Evolutionary conservation across 2,888 invertebrate genomes (phyloP), one percentile per base, ranked within the genome.

Genomic region (Tuberolachnus salignus): DNA sequence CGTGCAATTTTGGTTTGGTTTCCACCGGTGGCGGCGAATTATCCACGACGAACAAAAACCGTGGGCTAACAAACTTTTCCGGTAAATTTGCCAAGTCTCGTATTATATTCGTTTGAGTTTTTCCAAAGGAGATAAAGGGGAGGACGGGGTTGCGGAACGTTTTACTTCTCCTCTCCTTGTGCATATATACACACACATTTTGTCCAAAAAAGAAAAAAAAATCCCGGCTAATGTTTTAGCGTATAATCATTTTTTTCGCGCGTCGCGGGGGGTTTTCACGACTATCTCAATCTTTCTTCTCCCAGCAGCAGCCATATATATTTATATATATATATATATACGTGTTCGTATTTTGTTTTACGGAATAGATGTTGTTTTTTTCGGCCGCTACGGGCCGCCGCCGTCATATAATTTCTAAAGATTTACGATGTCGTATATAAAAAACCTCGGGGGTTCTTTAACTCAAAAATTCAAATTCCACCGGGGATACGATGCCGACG

Each of bases 401-500:
- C 75, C 46, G 46, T 26, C 46, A 67, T 67, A 66, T 67, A 57
- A 78, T 78, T 78, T 67, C 16, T 49, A 67, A 51, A 59, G 78
- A 78, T 78, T 78, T 78, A 78, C 51, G 67, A 51, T 59, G 59
- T 69, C 67, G 78, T 78, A 78, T 34, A 34, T 34, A 34, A 34
- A n/a, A 78, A 78, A 69, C 78, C 49, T 78, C 69, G 51, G 78
- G 67, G 78, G 78, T 78, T 78, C 78, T 69, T 78, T 78, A 69
- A 78, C 69, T 69, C 59, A 55, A 67, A 78, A 78, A 78, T 69
- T 78, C 57, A 78, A 78, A 78, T 69, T 78, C 78, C 69, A 19
- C 67, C 59, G 78, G 42, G 78, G 11, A 51, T 59, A 34, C 34
- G 3, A 34, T 6, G 34, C 9, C 42, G 13, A 59, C 78, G 78